Conservation (phyloP, 2,888 invertebrate genomes). For the Homarus gammarus region DNA sequence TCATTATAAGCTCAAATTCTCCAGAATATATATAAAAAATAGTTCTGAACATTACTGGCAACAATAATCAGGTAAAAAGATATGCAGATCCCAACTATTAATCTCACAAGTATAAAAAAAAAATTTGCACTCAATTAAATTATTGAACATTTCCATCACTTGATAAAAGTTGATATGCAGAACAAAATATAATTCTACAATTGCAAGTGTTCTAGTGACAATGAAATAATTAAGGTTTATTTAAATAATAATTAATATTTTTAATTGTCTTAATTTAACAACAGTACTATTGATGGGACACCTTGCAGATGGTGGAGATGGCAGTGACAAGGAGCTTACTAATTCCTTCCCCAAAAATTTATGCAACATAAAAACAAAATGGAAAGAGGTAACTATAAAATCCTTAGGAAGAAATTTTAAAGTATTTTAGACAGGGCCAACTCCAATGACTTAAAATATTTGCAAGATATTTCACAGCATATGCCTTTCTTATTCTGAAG, state of each 20-base stretch:
- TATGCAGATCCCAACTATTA: neutral
- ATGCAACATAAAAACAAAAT: neutral
- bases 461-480: conserved; percentile 30
- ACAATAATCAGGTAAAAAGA: neutral
- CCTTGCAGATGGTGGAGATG: neutral
- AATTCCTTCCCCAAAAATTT: too few relatives aligned
- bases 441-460: neutral
- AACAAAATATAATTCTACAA: neutral
- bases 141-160: neutral
- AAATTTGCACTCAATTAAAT: neutral
- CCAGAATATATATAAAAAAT: neutral
- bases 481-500: conserved; percentile 7
- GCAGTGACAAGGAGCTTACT: neutral
- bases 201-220: neutral
- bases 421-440: neutral
- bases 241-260: neutral
- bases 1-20: conserved; percentile 36
- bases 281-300: neutral
- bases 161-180: neutral
- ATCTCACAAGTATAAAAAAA: neutral
- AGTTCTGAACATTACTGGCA: too few relatives aligned
- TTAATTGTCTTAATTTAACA: neutral
- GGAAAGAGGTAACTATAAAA: neutral
- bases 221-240: neutral
- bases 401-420: neutral